Base-by-base conservation (phyloP, 1,140 invertebrate species). In the Augochlora pura region DNA sequence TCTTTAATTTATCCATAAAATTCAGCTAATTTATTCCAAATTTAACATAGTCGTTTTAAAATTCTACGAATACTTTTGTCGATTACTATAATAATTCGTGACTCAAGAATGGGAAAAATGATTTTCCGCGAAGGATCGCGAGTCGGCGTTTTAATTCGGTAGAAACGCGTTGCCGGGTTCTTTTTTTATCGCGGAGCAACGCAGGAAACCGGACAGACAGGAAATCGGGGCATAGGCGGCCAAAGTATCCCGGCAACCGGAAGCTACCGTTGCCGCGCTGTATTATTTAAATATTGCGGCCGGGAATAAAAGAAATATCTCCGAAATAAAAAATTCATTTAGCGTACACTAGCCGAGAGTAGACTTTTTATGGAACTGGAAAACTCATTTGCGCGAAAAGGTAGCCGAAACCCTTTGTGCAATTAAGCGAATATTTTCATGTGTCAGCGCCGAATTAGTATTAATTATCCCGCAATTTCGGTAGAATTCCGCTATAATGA, bases 361-460 rank as follows among this genome's bases (percentile, higher is more conserved):
- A 2, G n/a, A n/a, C 27, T 49, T 79, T 60, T 67, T 18, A 49
- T 27, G 27, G n/a, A 68, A 68, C 52, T 23, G 65, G 27, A 49
- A 67, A 74, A 60, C 42, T 62, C 52, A 60, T 66, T 52, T 66
- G 10, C n/a, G 52, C 16, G 62, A 38, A n/a, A n/a, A 79, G 66
- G 63, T 59, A 73, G 39, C 68, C 69, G 21, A 38, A 67, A n/a
- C 63, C 39, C 70, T 79, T 79, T 79, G 77, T 74, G 46, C 77
- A 79, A 79, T 79, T 79, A 79, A 52, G 39, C 39, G 59, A 67
- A 63, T 73, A 79, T 79, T 79, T 64, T 79, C 71, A 71, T 52
- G 52, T 57, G 57, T 79, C 77, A 67, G 39, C n/a, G 16, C 39
- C 14, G 71, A 74, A 74, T 74, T 79, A 79, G 63, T 67, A 59